Conservation (phyloP, 2,113 vertebrate genomes). For the Zosterops borbonicus region DNA sequence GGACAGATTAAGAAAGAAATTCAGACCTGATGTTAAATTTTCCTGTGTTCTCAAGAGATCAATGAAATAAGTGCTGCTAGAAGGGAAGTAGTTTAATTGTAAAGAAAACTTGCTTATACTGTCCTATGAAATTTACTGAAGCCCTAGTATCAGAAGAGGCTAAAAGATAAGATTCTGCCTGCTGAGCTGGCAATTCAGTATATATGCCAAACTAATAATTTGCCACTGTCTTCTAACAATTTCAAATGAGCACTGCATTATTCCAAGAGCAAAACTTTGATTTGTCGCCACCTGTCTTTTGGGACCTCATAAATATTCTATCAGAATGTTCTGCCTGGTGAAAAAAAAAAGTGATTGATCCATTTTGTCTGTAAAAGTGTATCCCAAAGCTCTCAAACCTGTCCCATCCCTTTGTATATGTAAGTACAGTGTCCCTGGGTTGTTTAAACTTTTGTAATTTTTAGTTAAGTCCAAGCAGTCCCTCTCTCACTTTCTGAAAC, state of each 20-base stretch:
- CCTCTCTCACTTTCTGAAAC: neutral
- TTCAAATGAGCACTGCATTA: neutral
- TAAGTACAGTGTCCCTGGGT: slow-evolving; percentile 50
- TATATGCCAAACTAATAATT: neutral
- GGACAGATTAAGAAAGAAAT: neutral
- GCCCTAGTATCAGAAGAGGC: neutral
- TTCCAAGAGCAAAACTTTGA: slow-evolving; percentile 7
- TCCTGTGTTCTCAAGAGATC: neutral
- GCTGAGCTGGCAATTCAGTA: neutral
- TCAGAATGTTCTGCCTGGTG: neutral
- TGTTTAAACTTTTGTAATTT: neutral
- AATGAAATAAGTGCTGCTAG: neutral
- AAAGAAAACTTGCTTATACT: neutral
- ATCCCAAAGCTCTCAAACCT: slow-evolving; percentile 69
- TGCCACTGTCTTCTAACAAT: neutral
- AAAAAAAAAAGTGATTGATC: neutral
- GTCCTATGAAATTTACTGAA: neutral
- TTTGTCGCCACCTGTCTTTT: neutral
- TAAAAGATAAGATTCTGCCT: neutral
- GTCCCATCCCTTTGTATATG: slow-evolving; percentile 73
- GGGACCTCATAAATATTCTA: slow-evolving; percentile 22
- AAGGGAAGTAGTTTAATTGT: neutral
- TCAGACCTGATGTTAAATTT: neutral
- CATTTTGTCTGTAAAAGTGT: slow-evolving; percentile 51
- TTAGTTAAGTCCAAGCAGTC: neutral